Evolutionary conservation across 2,113 vertebrate genomes (phyloP), one percentile per base, ranked within the genome.

Genomic region (Gambusia affinis): DNA sequence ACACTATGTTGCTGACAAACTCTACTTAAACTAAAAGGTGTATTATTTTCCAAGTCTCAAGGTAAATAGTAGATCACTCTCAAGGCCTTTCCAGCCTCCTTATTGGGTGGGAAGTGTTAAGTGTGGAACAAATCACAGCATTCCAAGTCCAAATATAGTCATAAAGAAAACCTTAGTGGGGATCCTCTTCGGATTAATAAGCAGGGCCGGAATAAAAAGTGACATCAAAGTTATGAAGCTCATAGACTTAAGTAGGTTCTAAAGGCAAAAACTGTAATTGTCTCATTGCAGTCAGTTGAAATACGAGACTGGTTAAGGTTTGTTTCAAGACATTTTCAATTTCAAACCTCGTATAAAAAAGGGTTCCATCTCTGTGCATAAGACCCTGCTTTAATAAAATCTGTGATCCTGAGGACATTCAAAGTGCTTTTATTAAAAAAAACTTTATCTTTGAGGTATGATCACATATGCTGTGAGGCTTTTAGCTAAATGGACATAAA

Each of bases 101-200:
- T 27, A 31, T 74, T 65, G 64, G 17, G 75, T 67, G 30, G 61
- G 37, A 81, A 72, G 78, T 64, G 66, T 81, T 78, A 86, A 57
- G 76, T 77, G 79, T 67, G 64, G 42, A 77, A 77, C 72, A 90
- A 83, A 87, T 79, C 61, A 64, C 68, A 66, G 66, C 75, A 90
- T 85, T 88, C 85, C 85, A 89, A 67, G 81, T 68, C 88, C 85
- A 80, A 87, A 67, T 82, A 85, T 17, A 91, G 85, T 82, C 77
- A 72, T 75, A 57, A 79, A 85, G 61, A 79, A 85, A 80, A 66
- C 39, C 17, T 72, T 5, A n/a, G 78, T 73, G 47, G n/a, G 28
- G 81, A 47, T 62, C 33, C 39, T 77, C 83, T 84, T 84, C 84
- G 76, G 64, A 60, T 84, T 76, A 31, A 82, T 83, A 76, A 73